Conservation (phyloP, 2,888 invertebrate genomes). For the Chrysopilus asiliformis region DNA sequence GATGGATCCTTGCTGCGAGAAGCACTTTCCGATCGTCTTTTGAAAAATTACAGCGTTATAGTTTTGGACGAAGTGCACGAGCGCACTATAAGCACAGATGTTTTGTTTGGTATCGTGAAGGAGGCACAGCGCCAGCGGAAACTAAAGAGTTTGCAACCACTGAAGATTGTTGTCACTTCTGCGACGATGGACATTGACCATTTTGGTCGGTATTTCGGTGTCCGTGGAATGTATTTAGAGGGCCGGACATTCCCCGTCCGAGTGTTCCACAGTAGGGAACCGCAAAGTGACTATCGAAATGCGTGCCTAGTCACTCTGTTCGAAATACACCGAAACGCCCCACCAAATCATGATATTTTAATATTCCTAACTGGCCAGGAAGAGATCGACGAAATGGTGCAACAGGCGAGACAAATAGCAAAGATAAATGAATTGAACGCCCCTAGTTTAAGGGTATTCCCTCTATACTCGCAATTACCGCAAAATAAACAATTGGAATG, state of each 20-base stretch:
- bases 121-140: conserved; percentile 65
- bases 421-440: conserved; percentile 48
- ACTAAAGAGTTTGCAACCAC: conserved; percentile 37
- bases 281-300: conserved; percentile 73
- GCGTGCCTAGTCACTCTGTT: conserved; percentile 76
- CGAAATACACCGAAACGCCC: conserved; percentile 71
- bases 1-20: conserved; percentile 91
- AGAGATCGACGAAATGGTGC: conserved; percentile 80
- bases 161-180: conserved; percentile 82
- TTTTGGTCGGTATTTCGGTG: conserved; percentile 80
- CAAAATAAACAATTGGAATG: conserved; percentile 76
- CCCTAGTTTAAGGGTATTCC: conserved; percentile 61
- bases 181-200: conserved; percentile 95
- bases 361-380: conserved; percentile 94
- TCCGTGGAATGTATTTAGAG: conserved; percentile 76
- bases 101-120: conserved; percentile 85
- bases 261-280: conserved; percentile 53
- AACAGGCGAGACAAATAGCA: conserved; percentile 57
- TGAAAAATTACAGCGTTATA: conserved; percentile 66
- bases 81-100: conserved; percentile 85
- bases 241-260: conserved; percentile 76
- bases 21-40: conserved; percentile 62
- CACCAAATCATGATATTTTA: conserved; percentile 74
- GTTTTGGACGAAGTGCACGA: conserved; percentile 94
- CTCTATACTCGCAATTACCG: conserved; percentile 85